Conservation (phyloP, 2,797 vertebrate genomes). For the Malurus splendens region DNA sequence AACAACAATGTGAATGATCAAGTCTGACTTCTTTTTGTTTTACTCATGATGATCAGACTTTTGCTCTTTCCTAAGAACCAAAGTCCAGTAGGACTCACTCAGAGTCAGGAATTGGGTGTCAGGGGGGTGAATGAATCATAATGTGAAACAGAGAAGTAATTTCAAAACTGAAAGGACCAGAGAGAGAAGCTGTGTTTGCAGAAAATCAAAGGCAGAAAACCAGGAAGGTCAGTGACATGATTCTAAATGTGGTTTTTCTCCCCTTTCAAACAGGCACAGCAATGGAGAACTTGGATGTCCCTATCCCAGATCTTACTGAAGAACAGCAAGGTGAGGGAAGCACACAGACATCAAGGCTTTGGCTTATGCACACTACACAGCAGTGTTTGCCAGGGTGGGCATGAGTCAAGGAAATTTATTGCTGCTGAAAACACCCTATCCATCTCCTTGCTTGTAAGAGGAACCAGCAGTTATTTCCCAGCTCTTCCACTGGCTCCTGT, state of each 20-base stretch:
- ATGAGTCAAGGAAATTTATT: not conserved
- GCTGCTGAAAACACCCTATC: not conserved
- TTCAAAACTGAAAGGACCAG: not conserved
- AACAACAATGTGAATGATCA: not conserved
- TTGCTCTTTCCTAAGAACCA: conserved; percentile 10
- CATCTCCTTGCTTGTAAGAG: not conserved
- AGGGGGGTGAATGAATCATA: not conserved
- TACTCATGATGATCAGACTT: conserved; percentile 9
- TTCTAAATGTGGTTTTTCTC: not conserved
- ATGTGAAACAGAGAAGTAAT: not conserved
- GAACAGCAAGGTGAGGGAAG: conserved; percentile 33
- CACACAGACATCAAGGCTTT: not conserved
- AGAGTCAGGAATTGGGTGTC: not conserved
- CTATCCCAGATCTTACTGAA: not conserved
- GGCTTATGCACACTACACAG: not conserved
- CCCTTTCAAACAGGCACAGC: not conserved
- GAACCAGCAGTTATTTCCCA: not conserved
- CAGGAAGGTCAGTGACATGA: not conserved
- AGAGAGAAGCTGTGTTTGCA: not conserved
- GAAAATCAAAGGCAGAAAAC: not conserved
- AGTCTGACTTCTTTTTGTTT: conserved; percentile 11
- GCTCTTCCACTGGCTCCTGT: not conserved
- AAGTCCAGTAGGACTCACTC: not conserved
- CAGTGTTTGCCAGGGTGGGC: not conserved
- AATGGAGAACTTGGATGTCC: conserved; percentile 30